Evolutionary conservation across 2,888 invertebrate species (phyloP), one percentile per base, ranked within the genome.

Genomic region (Chloromyia formosa): DNA sequence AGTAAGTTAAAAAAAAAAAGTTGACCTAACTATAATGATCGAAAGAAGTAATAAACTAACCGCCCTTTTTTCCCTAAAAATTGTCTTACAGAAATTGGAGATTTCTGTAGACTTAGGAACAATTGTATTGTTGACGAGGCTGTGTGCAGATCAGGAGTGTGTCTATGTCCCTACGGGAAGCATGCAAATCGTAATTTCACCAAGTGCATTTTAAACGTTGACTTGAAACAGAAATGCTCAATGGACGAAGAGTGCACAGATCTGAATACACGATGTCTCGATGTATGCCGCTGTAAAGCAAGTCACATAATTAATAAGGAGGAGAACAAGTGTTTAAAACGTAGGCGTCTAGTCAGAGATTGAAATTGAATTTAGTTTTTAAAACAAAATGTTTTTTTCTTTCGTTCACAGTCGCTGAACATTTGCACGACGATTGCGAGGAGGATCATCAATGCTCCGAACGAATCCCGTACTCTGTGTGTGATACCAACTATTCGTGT

Each of bases 201-300:
- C 2, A 79, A 80, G 10, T 85, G 85, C 75, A 75, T 85, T 42
- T 80, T 77, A 27, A 82, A 81, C 76, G 78, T 80, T 14, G 49
- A 76, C 66, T 75, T 86, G 42, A 81, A 80, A 10, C 81, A 83
- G 12, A 58, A 78, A 0, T 86, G 86, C 75, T 71, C 76, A 12
- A 78, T 74, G 16, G 82, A 84, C 77, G 82, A 82, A 53, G 84
- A 85, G 74, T 86, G 86, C 77, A 77, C 83, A n/a, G 78, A 80
- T 7, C 75, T 79, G 35, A 78, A 83, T 77, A 81, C 85, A 35
- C 78, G 80, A 64, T 86, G 86, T 75, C 78, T 80, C 56, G 79
- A 79, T 18, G 78, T 79, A 7, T 86, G 86, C 74, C 76, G 79
- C 35, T 86, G 86, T 76, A 81, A 80, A 75, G 78, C 82, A 4